Conservation (phyloP, 2,888 invertebrate species). For the Sepiola atlantica region DNA sequence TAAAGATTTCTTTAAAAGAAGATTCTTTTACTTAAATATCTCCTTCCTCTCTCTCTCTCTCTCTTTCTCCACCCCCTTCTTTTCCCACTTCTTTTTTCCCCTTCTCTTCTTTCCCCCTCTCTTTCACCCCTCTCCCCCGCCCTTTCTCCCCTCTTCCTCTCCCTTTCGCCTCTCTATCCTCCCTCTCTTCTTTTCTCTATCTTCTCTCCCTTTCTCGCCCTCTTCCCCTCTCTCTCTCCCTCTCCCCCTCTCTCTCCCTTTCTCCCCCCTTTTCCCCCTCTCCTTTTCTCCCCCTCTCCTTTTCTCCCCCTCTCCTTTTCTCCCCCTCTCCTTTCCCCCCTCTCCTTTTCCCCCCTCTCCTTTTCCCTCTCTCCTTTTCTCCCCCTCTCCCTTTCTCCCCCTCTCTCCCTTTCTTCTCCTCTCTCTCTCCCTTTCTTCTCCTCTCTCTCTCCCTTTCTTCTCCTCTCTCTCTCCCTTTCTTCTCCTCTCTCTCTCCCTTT, state of each 20-base stretch:
- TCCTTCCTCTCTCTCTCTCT: no score
- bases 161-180: no score
- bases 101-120: no score
- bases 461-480: background rate
- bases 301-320: background rate
- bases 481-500: no score
- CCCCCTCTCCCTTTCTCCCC: background rate
- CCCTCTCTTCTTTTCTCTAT: no score
- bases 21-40: no score
- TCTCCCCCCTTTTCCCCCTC: background rate
- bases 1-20: background rate
- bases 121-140: no score
- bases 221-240: background rate
- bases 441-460: background rate
- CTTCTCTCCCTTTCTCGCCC: background rate
- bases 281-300: background rate
- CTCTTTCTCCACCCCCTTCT: no score
- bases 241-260: fast-evolving
- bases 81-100: no score
- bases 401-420: background rate
- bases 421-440: background rate
- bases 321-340: background rate
- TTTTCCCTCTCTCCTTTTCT: background rate
- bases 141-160: no score
- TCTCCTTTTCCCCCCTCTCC: background rate